Percentiles rank a stretch among this genome's conserved stretches.
phyloP scores from a whole-genome alignment of 2,797 vertebrate species.

The Melanotaenia maccullochi region DNA sequence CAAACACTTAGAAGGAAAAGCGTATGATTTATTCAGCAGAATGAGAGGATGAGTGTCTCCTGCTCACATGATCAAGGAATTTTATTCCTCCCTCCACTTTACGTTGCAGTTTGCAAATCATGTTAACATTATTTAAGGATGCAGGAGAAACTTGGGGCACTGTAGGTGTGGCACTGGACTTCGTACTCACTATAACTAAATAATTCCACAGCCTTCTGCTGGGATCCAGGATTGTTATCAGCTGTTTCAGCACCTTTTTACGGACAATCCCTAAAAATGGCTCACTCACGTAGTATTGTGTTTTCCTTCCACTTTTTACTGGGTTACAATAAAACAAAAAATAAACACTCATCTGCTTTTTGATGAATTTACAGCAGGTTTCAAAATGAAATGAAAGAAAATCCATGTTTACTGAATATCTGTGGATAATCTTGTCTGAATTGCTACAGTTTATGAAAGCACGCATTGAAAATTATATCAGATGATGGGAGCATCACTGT shows the following conservation, averaged over 20 bases:
- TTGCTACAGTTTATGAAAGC: conserved; percentile 1
- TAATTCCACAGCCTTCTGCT: conserved; percentile 16
- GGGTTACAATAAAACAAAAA: background rate
- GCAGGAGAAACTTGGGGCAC: conserved; percentile 17
- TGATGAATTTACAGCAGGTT: background rate
- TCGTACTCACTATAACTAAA: conserved; percentile 9
- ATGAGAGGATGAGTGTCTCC: background rate
- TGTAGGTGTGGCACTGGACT: conserved; percentile 7
- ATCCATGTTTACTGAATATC: background rate
- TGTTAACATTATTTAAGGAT: background rate
- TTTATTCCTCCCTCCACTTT: background rate
- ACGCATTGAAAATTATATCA: conserved; percentile 2
- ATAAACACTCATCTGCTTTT: background rate
- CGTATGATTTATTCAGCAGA: background rate
- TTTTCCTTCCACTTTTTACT: background rate
- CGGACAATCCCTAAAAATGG: background rate
- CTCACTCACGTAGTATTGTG: background rate
- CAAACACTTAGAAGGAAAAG: background rate
- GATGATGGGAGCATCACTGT: conserved; percentile 1
- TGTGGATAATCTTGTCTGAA: background rate
- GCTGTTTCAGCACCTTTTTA: background rate
- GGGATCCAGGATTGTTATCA: background rate
- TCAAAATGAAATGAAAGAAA: background rate
- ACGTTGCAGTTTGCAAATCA: background rate
- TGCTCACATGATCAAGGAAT: background rate